Base-by-base conservation (phyloP, 2,888 invertebrate species). In the Villa cingulata region DNA sequence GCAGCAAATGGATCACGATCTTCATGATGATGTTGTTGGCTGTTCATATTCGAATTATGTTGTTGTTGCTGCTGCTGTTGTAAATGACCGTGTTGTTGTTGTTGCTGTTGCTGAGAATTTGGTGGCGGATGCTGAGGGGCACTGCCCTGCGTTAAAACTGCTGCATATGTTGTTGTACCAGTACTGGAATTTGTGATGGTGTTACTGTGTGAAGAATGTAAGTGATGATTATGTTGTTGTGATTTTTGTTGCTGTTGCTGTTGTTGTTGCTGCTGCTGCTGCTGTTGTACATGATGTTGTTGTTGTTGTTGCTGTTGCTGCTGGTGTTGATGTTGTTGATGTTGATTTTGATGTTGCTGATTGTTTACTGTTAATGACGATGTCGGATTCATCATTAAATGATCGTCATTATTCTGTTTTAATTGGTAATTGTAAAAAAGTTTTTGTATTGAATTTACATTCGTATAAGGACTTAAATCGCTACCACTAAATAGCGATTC, bases 1-100 rank as follows among this genome's bases (percentile, higher is more conserved):
- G 71, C 69, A 41, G 71, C 68, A 59, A 73, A 72, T 16, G 71
- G 72, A 62, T 68, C 73, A 56, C 66, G 67, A 45, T 70, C 70
- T 15, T 64, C 58, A 49, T 55, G 56, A 45, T 52, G 52, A 39
- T 51, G 50, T 15, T 48, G 53, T 53, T 51, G 20, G 51, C 53
- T 16, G 7, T 23, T 23, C 23, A 23, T 23, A 23, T 23, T 23
- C 23, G 23, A 23, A 23, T 23, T 46, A 36, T 37, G 41, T 37
- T 55, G 56, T 10, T 55, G 53, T 17, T 55, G 52, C 7, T 41
- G 44, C 34, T 38, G 55, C 19, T 46, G 51, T 19, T 38, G 46
- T 16, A 43, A 27, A 46, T 19, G 18, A 37, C 37, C 54, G 40
- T 48, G 50, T 48, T 37, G 42, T 15, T 41, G 49, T 14, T 50